A percentile compares a stretch with the other conserved stretches of the same genome.
These are phyloP conservation scores for Nibea coibor DNA, from an alignment of 2,113 vertebrate species.

Conservation along the genomic window DNA sequence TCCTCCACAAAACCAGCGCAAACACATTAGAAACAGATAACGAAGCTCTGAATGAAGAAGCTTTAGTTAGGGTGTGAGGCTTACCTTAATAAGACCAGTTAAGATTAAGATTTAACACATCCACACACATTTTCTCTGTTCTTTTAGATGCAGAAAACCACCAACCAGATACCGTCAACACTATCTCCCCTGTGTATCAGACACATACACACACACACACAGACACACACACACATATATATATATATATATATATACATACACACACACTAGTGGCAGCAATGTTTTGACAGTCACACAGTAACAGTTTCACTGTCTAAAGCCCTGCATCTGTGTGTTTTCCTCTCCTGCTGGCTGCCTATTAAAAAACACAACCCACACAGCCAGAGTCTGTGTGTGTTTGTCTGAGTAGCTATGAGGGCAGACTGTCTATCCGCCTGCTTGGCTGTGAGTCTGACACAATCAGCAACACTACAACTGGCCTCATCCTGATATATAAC, in stretches of 20 bases:
- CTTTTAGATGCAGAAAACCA: slow-evolving; percentile 7
- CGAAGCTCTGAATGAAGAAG: slow-evolving; percentile 4
- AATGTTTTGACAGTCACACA: background rate
- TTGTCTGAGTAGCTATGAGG: background rate
- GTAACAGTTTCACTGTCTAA: slow-evolving; percentile 9
- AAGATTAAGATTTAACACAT: background rate
- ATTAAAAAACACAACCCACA: slow-evolving; percentile 7
- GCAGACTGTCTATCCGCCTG: background rate
- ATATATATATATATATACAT: background rate
- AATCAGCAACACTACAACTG: background rate
- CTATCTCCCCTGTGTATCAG: background rate
- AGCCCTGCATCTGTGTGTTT: background rate
- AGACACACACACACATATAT: background rate
- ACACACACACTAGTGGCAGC: background rate
- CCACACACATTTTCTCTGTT: background rate
- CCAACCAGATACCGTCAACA: too few relatives aligned
- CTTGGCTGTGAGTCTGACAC: background rate
- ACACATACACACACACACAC: background rate
- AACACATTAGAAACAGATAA: slow-evolving; percentile 17
- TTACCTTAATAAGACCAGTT: background rate
- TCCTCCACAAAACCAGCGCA: slow-evolving; percentile 45
- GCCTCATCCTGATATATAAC: background rate
- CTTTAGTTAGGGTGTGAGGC: background rate
- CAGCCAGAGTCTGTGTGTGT: background rate
- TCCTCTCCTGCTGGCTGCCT: slow-evolving; percentile 5